Conservation (phyloP, 1,140 invertebrate species). For the Cydia strobilella region DNA sequence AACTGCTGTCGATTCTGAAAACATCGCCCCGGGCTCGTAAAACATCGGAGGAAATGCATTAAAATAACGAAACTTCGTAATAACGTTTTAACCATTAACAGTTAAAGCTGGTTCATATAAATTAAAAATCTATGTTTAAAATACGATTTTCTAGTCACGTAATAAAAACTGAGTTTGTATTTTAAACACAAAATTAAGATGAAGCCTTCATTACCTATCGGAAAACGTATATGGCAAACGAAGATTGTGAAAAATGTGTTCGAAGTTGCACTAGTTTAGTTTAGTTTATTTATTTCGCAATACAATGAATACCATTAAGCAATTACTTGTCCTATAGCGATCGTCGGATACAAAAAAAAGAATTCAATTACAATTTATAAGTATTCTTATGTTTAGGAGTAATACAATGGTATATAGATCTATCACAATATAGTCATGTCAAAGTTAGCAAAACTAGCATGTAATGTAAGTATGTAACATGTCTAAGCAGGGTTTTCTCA, state of each 20-base stretch:
- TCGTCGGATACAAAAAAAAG: no score
- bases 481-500: conserved; percentile 11
- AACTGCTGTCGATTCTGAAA: conserved; percentile 36
- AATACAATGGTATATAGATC: no score
- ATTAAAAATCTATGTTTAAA: background rate
- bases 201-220: no score
- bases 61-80: conserved; percentile 28
- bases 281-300: no score
- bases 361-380: no score
- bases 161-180: background rate
- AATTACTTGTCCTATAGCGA: no score
- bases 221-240: background rate
- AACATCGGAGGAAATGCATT: conserved; percentile 33
- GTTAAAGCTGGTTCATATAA: background rate
- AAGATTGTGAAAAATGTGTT: background rate
- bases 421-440: no score
- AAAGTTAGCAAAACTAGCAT: no score
- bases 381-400: no score
- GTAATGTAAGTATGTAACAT: background rate
- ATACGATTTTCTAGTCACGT: background rate
- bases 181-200: no score
- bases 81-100: conserved; percentile 24
- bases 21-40: conserved; percentile 33
- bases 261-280: background rate
- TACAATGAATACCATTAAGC: no score